A percentile compares a stretch with the other conserved stretches of the same genome.
Conservation (phyloP, 2,797 vertebrate genomes). For the Gallinago solitaria region DNA sequence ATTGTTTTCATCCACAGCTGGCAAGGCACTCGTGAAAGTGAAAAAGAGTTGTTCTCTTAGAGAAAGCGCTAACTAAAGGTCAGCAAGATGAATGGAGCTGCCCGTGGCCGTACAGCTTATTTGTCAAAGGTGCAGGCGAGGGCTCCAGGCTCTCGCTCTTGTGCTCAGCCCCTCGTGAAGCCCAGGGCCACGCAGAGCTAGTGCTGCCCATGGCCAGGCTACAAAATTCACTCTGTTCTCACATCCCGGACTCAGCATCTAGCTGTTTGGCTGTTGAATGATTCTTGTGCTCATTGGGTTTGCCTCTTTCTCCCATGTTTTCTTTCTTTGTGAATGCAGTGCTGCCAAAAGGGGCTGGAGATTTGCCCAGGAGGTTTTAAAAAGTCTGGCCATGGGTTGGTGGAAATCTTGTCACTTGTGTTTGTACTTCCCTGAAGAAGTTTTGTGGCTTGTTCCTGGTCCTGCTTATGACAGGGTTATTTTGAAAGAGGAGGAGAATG, state of each 20-base stretch:
- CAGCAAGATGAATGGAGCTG: neutral
- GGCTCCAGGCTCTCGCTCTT: neutral
- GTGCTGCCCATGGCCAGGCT: neutral
- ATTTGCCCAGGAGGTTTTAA: neutral
- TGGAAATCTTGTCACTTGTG: neutral
- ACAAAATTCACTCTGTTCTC: neutral
- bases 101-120: neutral
- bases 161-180: neutral
- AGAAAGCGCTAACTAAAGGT: neutral
- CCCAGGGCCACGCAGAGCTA: neutral
- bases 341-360: constrained; percentile 4
- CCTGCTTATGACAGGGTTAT: neutral
- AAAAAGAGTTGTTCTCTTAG: neutral
- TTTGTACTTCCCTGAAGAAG: neutral
- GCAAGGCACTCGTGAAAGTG: neutral
- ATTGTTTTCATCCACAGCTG: neutral
- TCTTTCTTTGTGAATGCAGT: neutral
- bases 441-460: neutral
- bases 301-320: neutral
- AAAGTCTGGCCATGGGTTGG: neutral
- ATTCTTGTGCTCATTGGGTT: neutral
- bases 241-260: neutral
- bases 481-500: neutral
- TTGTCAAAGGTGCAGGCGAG: neutral
- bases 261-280: neutral